These are phyloP conservation scores for Eristalis intricaria DNA, from an alignment of 2,888 invertebrate species.

Conservation along the genomic window DNA sequence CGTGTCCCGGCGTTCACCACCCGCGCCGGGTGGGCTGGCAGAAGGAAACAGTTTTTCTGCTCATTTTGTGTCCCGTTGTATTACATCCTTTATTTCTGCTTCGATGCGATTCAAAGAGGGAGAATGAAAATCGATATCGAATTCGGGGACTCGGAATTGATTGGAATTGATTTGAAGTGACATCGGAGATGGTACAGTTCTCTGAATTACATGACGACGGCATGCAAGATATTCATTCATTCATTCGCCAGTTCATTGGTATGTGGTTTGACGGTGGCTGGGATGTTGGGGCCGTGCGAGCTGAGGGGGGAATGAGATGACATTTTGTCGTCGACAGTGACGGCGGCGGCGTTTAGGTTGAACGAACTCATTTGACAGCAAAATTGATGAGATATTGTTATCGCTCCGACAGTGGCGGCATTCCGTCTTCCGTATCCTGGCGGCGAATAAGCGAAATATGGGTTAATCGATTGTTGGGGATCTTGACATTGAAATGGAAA, in stretches of 20 bases:
- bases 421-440: neutral
- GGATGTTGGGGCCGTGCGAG: too few relatives aligned
- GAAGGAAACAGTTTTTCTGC: constrained; percentile 58
- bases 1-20: neutral
- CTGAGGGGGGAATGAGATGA: constrained; percentile 66
- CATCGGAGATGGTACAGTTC: constrained; percentile 69
- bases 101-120: constrained; percentile 14
- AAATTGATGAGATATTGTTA: constrained; percentile 73
- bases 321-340: constrained; percentile 61
- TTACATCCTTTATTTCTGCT: constrained; percentile 65
- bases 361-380: constrained; percentile 75
- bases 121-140: constrained; percentile 58
- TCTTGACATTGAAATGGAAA: constrained; percentile 32
- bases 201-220: constrained; percentile 70
- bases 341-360: constrained; percentile 52
- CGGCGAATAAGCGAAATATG: constrained; percentile 23
- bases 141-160: constrained; percentile 66
- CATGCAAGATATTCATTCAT: constrained; percentile 48
- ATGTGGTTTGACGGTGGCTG: constrained; percentile 34
- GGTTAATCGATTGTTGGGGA: constrained; percentile 38
- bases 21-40: neutral
- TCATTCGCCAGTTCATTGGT: constrained; percentile 19
- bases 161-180: constrained; percentile 71
- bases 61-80: constrained; percentile 54
- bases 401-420: constrained; percentile 7